Evolutionary conservation across 2,888 invertebrate genomes (phyloP).

Genomic region (Stenotaenia linearis): DNA sequence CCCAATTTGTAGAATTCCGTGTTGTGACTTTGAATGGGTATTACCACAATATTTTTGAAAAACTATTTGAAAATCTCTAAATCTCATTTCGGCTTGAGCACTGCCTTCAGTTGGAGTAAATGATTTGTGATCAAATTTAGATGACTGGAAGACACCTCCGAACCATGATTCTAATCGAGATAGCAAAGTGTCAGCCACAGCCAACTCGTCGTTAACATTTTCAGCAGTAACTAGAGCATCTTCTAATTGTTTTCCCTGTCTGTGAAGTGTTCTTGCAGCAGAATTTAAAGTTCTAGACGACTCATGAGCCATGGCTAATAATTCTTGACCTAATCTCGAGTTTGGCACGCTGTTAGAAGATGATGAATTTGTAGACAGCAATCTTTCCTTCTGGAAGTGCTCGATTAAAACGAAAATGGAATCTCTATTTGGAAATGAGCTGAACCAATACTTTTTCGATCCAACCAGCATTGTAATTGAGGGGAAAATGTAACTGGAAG

Average conservation of each 20-base stretch:
- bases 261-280: constrained; percentile 1
- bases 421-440: constrained; percentile 19
- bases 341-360: neutral
- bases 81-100: neutral
- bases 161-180: constrained; percentile 26
- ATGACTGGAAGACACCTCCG: neutral
- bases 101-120: neutral
- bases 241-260: constrained; percentile 28
- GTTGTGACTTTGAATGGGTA: neutral
- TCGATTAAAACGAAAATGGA: neutral
- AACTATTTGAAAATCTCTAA: neutral
- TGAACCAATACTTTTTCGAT: constrained; percentile 28
- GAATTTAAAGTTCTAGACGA: constrained; percentile 7
- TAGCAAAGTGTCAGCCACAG: neutral
- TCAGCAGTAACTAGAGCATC: constrained; percentile 5
- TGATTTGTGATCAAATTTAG: neutral
- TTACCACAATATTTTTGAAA: neutral
- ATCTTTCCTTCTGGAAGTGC: constrained; percentile 5
- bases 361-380: neutral
- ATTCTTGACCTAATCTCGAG: constrained; percentile 8
- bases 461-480: neutral
- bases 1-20: neutral
- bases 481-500: constrained; percentile 31
- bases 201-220: constrained; percentile 21
- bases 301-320: neutral